Base-by-base conservation (phyloP, 2,888 invertebrate species). In the Hirtodrosophila trivittata region DNA sequence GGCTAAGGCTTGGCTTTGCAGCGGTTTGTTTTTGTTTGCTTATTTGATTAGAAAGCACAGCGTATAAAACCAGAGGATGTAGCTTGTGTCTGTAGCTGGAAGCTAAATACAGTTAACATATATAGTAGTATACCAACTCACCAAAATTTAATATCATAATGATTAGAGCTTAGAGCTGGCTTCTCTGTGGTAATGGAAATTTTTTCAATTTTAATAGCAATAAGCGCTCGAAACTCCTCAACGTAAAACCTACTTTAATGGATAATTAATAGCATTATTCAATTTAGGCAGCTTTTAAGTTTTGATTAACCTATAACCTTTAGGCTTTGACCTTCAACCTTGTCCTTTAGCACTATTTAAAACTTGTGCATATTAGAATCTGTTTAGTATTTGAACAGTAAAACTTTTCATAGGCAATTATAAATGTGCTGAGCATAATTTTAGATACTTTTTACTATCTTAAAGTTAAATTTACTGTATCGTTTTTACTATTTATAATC, bases 41-140 rank as follows among this genome's bases (percentile, higher is more conserved):
- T 80, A 56, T 67, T 71, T 67, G 77, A 77, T 77, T 77, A 62
- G 64, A 75, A 70, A 41, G 72, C 66, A 47, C 42, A 63, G 46
- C 13, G 46, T 39, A 43, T 28, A 16, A 13, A 10, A 30, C 21
- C 28, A 21, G 32, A 37, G 37, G 50, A 14, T 50, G 37, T 18
- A 12, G 41, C 55, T 54, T 69, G 63, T 57, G 43, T 63, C 54
- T 70, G 66, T 57, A 42, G 63, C 66, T 58, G 50, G 52, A 52
- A 70, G 63, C 52, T 6, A 62, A 62, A 66, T 60, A 60, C 66
- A 70, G 70, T 70, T 65, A 47, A 68, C 50, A 58, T 58, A 66
- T 35, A 43, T 33, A 57, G 10, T 33, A 39, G 39, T 18, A 57
- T 14, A 28, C 16, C 55, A 37, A 43, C 8, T 32, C 5, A 52